Evolutionary conservation across 1,140 invertebrate genomes (phyloP), one percentile per base, ranked within the genome.

Genomic region (Eueides isabella): DNA sequence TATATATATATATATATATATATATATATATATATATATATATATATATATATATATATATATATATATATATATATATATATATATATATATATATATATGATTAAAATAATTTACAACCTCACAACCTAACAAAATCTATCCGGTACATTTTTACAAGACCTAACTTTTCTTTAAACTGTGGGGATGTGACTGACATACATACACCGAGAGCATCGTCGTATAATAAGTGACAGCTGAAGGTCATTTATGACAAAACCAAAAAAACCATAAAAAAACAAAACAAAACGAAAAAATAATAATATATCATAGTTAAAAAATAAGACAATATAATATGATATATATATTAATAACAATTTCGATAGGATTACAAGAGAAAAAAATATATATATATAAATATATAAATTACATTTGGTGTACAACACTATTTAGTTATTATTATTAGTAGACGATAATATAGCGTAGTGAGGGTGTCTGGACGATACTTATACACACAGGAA

Each of bases 71-170:
- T n/a, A n/a, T n/a, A n/a, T 33, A 33, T 9, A 33, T 33, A 33
- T 38, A 38, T 1, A 38, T 16, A 38, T 38, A 38, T 4, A 38
- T 38, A 38, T 38, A 91, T 80, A 86, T 88, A 91, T 84, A 91
- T 74, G 82, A 86, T 91, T 90, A 87, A 90, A 92, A 92, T 91
- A 88, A 92, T 92, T 92, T 92, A 92, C 89, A 92, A 92, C 89
- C 87, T 90, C 86, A 88, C 88, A 92, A 92, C 87, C 87, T 92
- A 92, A 92, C 88, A 88, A 90, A 89, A 88, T 76, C 76, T 80
- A 80, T 86, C 81, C 55, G 85, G 82, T 85, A 82, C 88, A 87
- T 90, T 76, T 88, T 55, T 55, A 55, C 48, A 55, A 55, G 48
- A 55, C 12, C 11, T 26, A 2, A 23, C 48, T 55, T 38, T 38